These are phyloP conservation scores for Fringilla coelebs DNA, from an alignment of 2,797 vertebrate species.

Conservation along the genomic window DNA sequence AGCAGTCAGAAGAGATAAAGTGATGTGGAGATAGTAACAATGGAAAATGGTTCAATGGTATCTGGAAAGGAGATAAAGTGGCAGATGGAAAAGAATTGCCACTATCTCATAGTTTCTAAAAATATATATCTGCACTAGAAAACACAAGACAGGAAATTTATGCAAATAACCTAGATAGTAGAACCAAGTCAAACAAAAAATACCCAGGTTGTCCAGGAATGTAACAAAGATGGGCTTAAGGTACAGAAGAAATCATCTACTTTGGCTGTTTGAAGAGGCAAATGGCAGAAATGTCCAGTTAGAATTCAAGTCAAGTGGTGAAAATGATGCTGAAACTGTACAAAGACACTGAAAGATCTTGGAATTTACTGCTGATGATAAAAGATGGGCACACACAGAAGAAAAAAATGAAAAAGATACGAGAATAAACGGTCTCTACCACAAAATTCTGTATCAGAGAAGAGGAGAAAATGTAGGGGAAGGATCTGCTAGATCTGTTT, in stretches of 20 bases:
- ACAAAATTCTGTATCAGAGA: background rate
- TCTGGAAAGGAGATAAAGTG: background rate
- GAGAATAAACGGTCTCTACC: background rate
- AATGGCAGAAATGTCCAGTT: constrained; percentile 83
- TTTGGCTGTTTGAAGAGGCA: constrained; percentile 83
- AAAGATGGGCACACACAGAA: background rate
- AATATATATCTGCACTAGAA: background rate
- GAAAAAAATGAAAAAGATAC: background rate
- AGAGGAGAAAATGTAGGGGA: background rate
- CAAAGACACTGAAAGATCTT: background rate
- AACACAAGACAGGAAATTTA: background rate
- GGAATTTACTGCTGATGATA: background rate
- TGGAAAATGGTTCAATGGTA: background rate
- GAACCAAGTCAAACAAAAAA: background rate
- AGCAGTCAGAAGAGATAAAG: background rate
- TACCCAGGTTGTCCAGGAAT: constrained; percentile 79
- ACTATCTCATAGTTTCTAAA: background rate
- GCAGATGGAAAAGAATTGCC: background rate
- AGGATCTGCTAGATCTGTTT: background rate
- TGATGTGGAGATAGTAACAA: background rate
- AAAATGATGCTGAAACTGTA: background rate
- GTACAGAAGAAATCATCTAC: constrained; percentile 86
- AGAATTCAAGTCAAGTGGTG: constrained; percentile 83
- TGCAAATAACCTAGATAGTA: background rate
- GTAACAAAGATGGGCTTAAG: constrained; percentile 86